Percentiles rank a stretch among this genome's conserved stretches.
Evolutionary conservation across 2,888 invertebrate genomes (phyloP).

Genomic region (Ligdia adustata): DNA sequence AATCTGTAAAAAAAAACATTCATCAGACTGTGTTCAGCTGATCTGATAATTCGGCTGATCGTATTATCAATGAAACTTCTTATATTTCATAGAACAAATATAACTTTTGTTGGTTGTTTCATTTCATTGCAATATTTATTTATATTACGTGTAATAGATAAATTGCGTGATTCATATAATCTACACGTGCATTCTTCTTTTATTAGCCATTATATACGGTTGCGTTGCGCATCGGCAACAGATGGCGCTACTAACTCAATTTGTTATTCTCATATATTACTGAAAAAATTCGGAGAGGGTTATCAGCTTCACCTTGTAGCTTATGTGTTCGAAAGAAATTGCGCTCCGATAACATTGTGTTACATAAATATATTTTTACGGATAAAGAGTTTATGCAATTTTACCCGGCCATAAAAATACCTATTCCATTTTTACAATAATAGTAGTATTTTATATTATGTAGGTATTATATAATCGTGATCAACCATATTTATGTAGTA

Average conservation of each 20-base stretch:
- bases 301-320: slow-evolving; percentile 22
- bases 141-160: slow-evolving; percentile 14
- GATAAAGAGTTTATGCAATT: slow-evolving; percentile 7
- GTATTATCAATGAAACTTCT: slow-evolving; percentile 7
- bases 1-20: slow-evolving; percentile 63
- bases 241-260: slow-evolving; percentile 20
- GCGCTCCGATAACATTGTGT: slow-evolving; percentile 18
- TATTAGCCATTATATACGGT: slow-evolving; percentile 7
- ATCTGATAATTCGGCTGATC: too few relatives aligned
- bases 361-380: slow-evolving; percentile 18
- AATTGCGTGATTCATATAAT: slow-evolving; percentile 12
- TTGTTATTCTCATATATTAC: slow-evolving; percentile 2
- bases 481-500: too few relatives aligned
- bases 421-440: slow-evolving; percentile 11
- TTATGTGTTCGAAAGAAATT: slow-evolving; percentile 16
- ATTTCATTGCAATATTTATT: slow-evolving; percentile 15
- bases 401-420: slow-evolving; percentile 13
- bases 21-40: too few relatives aligned
- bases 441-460: too few relatives aligned
- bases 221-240: slow-evolving; percentile 20
- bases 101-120: too few relatives aligned
- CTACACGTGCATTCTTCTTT: slow-evolving; percentile 22
- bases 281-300: slow-evolving; percentile 15
- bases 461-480: too few relatives aligned
- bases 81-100: slow-evolving; percentile 14